phyloP scores from a whole-genome alignment of 2,888 invertebrate genomes.

The Erpobdella octoculata region DNA sequence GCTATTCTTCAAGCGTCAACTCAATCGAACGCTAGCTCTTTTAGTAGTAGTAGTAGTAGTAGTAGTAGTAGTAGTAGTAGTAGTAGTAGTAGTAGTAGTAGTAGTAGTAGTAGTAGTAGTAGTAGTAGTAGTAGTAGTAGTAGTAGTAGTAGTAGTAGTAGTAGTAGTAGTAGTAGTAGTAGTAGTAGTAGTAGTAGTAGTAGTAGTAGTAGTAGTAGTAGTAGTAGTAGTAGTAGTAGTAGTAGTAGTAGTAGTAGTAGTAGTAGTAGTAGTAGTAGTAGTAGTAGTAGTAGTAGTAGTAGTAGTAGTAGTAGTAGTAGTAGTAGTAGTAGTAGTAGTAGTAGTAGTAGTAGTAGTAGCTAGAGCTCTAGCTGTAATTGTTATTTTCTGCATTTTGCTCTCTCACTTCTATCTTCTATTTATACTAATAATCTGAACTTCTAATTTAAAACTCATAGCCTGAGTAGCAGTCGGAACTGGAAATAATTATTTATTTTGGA shows the following conservation, averaged over 20 bases:
- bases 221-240: slow-evolving; percentile 32
- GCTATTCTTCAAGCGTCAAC: not conserved
- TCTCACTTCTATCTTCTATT: not conserved
- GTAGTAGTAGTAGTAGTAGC: slow-evolving; percentile 8
- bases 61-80: slow-evolving; percentile 28
- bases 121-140: slow-evolving; percentile 25
- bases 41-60: not conserved
- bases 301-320: slow-evolving; percentile 15
- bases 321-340: slow-evolving; percentile 11
- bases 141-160: slow-evolving; percentile 5
- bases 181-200: slow-evolving; percentile 3
- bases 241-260: slow-evolving; percentile 6
- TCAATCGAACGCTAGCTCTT: not conserved
- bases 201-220: slow-evolving; percentile 33
- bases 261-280: slow-evolving; percentile 12
- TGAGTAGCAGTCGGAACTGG: too few relatives aligned
- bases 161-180: not conserved
- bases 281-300: slow-evolving; percentile 18
- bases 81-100: slow-evolving; percentile 27
- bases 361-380: slow-evolving; percentile 14
- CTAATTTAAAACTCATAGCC: too few relatives aligned
- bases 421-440: not conserved
- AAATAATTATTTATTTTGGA: too few relatives aligned
- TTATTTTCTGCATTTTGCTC: not conserved
- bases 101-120: slow-evolving; percentile 28